Base-by-base conservation (phyloP, 2,113 vertebrate genomes). In the Strix uralensis region DNA sequence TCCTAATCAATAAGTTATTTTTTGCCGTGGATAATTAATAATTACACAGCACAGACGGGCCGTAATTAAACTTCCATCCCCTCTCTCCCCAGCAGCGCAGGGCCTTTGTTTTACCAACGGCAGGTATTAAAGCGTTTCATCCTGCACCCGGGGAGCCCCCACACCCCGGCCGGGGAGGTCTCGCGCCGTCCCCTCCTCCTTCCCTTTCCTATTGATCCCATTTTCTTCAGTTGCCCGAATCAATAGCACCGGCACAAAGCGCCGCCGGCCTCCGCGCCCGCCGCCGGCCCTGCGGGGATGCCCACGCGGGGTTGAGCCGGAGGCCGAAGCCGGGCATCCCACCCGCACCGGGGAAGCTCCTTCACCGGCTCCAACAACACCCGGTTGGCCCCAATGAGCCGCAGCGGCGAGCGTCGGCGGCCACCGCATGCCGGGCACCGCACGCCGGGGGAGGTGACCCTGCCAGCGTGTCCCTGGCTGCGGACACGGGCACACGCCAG, bases 1-100 rank as follows among this genome's bases (percentile, higher is more conserved):
- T 96, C 70, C 96, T 97, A 97, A 98, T 98, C 98, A 96, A 98
- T 98, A 98, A 97, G 97, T 98, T 98, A 98, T 98, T 98, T 98
- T 98, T 98, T 97, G 97, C 98, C 69, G 15, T 78, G 94, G 93
- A 97, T 98, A 98, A 98, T 98, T 98, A 98, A 98, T 98, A 98
- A 98, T 98, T 97, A 98, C 93, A 94, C 95, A 96, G 96, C 96
- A 29, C 96, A 97, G 96, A 94, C 92, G 80, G 96, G 90, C 92
- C 96, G 97, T 98, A 98, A 98, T 98, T 98, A 98, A 98, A 97
- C 97, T 97, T 96, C 95, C 97, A 88, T 94, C 96, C 94, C 29
- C 58, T 63, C 94, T 96, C 95, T 93, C 89, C 63, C 5, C 18
- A 5, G 91, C 83, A 86, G 59, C 49, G 25, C n/a, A 90, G 25